Conservation (phyloP, 2,113 vertebrate species). For the Lepidothrix coronata region DNA sequence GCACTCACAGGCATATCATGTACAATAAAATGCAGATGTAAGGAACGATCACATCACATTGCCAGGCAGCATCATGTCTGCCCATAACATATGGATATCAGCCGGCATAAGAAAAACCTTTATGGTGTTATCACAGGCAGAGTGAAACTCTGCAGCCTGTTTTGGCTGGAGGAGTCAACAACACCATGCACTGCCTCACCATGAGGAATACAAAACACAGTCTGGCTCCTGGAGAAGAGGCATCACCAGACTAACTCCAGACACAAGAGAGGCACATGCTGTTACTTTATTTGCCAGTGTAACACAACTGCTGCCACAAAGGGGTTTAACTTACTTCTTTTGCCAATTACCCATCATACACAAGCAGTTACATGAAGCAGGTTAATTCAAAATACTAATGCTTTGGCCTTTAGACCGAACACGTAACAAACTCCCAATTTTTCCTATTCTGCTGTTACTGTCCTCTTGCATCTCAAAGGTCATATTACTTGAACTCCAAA, state of each 20-base stretch:
- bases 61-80: neutral
- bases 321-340: neutral
- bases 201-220: neutral
- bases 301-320: neutral
- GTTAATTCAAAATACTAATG: neutral
- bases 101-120: neutral
- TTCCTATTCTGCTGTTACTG: neutral
- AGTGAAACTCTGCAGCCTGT: neutral
- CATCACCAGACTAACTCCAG: neutral
- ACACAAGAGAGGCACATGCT: neutral
- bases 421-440: rapidly evolving
- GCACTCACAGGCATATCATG: neutral
- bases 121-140: neutral
- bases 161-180: neutral
- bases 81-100: neutral
- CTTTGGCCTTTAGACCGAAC: neutral
- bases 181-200: rapidly evolving
- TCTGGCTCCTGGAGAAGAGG: neutral
- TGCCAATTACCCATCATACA: neutral
- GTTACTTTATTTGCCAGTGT: neutral
- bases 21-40: constrained; percentile 20
- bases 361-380: neutral
- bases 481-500: neutral
- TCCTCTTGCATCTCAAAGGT: neutral
- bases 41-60: neutral